Base-by-base conservation (phyloP, 2,888 invertebrate genomes). In the Theodoxus fluviatilis region DNA sequence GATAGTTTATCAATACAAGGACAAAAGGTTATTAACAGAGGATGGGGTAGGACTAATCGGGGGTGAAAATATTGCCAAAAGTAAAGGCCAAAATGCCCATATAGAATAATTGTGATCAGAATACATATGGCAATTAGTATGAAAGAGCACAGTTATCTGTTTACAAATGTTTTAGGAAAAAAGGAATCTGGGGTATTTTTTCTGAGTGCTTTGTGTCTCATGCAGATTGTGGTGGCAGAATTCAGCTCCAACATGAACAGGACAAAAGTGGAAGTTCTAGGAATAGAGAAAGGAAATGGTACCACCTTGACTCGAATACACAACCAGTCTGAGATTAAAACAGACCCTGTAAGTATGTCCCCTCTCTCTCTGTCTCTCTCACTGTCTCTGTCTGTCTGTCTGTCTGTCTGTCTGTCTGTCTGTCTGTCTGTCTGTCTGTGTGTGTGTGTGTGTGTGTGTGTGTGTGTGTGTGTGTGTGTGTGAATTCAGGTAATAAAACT, bases 281-380 rank as follows among this genome's bases (percentile, higher is more conserved):
- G 87, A 37, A 82, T 86, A 73, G 87, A 87, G 73, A 81, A 81
- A 74, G 87, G 87, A 22, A 87, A 87, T 76, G 84, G 86, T 57
- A 86, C 86, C 55, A 81, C 80, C 12, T 80, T 87, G 40, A 82
- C 84, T 9, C 78, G 77, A 70, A 69, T 68, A 69, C 84, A 86
- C 75, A 84, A 85, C 75, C 78, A 72, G 28, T 78, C 82, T 67
- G 78, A 81, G 63, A 76, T 81, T 63, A 79, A 82, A 61, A 78
- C 73, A 71, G 78, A 80, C 69, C 83, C 82, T 33, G 83, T 84
- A 73, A 80, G 82, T 78, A 15, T 55, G 55, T 55, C 22, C 22
- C 7, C 66, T 66, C 22, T 12, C 22, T 47, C 12, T 49, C 31
- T 67, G 31, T 7, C 35, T 65, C 22, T 49, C n/a, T 4, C 65